Base-by-base conservation (phyloP, 1,140 invertebrate genomes). In the Proctacanthus coquilletti region DNA sequence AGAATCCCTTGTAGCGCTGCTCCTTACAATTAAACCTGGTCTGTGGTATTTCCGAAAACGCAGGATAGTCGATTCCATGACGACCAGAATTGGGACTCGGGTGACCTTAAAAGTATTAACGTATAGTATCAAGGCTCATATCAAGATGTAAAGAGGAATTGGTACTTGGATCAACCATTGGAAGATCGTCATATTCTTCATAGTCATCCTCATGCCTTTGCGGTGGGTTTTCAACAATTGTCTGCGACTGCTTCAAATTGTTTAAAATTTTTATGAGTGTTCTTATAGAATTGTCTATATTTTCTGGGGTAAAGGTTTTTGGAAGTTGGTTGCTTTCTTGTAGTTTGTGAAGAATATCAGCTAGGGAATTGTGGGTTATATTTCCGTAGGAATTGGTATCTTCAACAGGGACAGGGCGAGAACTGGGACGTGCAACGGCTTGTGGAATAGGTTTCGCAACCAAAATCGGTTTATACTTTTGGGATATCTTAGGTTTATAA, bases 1-100 rank as follows among this genome's bases (percentile, higher is more conserved):
- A 91, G 60, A 91, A 89, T 32, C 85, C 84, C 48, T 88, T 88
- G 55, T 88, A 88, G 6, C 84, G 64, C 53, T 88, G 84, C 21
- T 78, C 71, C 36, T 82, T 82, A 56, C 85, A 89, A 53, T 75
- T 72, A 53, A 91, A 91, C 42, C 63, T 70, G 0, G 85, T 89
- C 41, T 70, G 60, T 0, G 85, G 85, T 36, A 89, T 86, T 17
- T 62, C 64, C 3, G 74, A 69, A 9, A 83, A 71, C 18, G 73
- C 77, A 0, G 85, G 85, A 63, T 88, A 91, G 60, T 91, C 84
- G 4, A 86, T 60, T 13, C 83, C 77, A 2, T 84, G 75, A 40
- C 72, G 69, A 17, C 85, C 84, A 2, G 79, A 78, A 72, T 54
- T 75, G 63, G 43, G 57, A 10, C 55, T 55, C 0, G 55, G 55